Percentiles rank a stretch among this genome's conserved stretches.
Conservation (phyloP, 2,888 invertebrate species). For the Crioceris asparagi region DNA sequence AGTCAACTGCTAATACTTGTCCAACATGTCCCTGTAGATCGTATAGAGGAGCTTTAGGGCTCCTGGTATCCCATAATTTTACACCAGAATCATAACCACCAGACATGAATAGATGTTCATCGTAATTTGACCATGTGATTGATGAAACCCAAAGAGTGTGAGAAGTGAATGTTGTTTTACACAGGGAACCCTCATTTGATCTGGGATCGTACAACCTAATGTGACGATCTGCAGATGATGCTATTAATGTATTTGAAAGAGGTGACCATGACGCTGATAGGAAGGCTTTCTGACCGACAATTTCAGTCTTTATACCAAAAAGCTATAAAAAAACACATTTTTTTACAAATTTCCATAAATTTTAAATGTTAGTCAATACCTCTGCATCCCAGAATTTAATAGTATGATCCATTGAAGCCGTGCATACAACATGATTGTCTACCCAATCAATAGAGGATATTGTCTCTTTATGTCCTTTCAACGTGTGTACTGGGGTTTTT, state of each 20-base stretch:
- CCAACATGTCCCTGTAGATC: conserved; percentile 91
- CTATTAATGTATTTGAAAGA: conserved; percentile 60
- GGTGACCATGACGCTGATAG: conserved; percentile 78
- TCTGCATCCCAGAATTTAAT: conserved; percentile 90
- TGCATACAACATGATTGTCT: conserved; percentile 63
- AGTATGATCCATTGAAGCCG: conserved; percentile 93
- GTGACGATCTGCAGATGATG: conserved; percentile 86
- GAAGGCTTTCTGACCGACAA: conserved; percentile 84
- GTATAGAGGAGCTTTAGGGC: conserved; percentile 83
- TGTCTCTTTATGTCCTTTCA: conserved; percentile 88
- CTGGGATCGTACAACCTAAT: conserved; percentile 87
- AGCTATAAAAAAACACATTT: conserved; percentile 38
- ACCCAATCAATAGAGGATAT: conserved; percentile 81
- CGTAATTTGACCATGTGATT: conserved; percentile 77
- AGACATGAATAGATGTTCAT: conserved; percentile 80
- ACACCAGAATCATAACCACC: conserved; percentile 84
- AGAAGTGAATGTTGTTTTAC: conserved; percentile 78
- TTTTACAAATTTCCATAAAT: not conserved
- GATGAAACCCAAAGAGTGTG: conserved; percentile 89
- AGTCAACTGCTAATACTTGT: conserved; percentile 86
- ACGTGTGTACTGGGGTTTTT: conserved; percentile 71
- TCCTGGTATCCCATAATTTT: conserved; percentile 93
- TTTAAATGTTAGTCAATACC: conserved; percentile 17
- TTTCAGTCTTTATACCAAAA: conserved; percentile 71
- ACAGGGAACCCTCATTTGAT: conserved; percentile 74